phyloP scores from a whole-genome alignment of 2,797 vertebrate species.

The Aphelocoma californica region DNA sequence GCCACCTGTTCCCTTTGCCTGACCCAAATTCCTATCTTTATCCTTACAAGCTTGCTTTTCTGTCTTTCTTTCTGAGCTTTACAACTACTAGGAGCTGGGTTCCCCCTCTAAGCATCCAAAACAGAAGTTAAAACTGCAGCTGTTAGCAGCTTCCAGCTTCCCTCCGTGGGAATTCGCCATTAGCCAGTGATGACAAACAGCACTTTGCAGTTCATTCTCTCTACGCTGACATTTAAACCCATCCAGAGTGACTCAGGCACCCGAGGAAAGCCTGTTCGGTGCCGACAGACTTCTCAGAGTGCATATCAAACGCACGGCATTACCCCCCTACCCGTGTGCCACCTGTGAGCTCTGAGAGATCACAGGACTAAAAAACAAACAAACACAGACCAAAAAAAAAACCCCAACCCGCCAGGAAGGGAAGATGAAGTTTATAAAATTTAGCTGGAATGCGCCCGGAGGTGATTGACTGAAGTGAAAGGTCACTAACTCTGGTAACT shows the following conservation, averaged over 20 bases:
- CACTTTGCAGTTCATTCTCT: neutral
- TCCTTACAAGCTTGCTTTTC: neutral
- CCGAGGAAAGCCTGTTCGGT: neutral
- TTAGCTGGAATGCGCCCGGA: neutral
- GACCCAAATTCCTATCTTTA: conserved; percentile 7
- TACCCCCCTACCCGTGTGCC: neutral
- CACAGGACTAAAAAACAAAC: neutral
- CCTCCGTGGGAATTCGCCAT: neutral
- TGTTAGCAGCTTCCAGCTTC: neutral
- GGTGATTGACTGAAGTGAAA: neutral
- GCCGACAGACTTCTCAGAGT: neutral
- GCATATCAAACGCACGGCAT: neutral
- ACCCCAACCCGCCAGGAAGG: neutral
- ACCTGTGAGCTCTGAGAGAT: neutral
- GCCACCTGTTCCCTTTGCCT: neutral
- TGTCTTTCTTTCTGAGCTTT: neutral
- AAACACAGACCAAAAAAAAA: neutral
- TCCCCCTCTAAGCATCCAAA: neutral
- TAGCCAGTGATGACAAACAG: neutral
- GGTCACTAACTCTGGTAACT: neutral
- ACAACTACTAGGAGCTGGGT: neutral
- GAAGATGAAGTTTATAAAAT: neutral
- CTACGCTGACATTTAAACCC: neutral
- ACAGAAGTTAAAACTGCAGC: neutral
- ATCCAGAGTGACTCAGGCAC: neutral